These are phyloP conservation scores for Drosophila meridionalis DNA, from an alignment of 2,888 invertebrate species.

Conservation along the genomic window DNA sequence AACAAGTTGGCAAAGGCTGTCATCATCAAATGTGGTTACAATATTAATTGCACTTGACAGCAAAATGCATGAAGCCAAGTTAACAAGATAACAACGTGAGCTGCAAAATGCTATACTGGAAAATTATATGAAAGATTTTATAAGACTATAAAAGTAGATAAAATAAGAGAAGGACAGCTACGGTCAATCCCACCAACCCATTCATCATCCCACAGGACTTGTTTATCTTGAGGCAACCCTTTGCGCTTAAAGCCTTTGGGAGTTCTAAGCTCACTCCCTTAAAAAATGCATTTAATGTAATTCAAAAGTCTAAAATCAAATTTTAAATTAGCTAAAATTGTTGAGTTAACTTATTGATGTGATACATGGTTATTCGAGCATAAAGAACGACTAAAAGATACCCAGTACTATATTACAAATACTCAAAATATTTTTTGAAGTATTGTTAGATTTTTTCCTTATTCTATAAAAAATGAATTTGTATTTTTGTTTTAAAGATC, in stretches of 20 bases:
- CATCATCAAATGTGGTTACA: slow-evolving; percentile 37
- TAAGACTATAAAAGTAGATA: not conserved
- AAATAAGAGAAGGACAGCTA: too few species aligned
- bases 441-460: too few species aligned
- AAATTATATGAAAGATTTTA: not conserved
- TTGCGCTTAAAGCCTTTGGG: not conserved
- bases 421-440: not conserved
- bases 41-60: slow-evolving; percentile 33
- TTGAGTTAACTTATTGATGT: not conserved
- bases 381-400: not conserved
- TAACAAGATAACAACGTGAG: not conserved
- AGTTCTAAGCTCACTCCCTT: not conserved
- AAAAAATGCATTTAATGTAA: slow-evolving; percentile 3
- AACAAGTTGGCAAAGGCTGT: slow-evolving; percentile 42
- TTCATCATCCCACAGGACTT: not conserved
- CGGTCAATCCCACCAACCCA: not conserved
- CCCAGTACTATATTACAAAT: not conserved
- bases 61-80: not conserved
- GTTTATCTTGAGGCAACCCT: not conserved
- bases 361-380: fast-evolving
- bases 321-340: slow-evolving; percentile 2
- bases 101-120: not conserved
- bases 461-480: too few species aligned
- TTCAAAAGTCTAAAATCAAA: not conserved
- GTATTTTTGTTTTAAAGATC: too few species aligned